phyloP scores from a whole-genome alignment of 2,113 vertebrate species.

The Neofelis nebulosa region DNA sequence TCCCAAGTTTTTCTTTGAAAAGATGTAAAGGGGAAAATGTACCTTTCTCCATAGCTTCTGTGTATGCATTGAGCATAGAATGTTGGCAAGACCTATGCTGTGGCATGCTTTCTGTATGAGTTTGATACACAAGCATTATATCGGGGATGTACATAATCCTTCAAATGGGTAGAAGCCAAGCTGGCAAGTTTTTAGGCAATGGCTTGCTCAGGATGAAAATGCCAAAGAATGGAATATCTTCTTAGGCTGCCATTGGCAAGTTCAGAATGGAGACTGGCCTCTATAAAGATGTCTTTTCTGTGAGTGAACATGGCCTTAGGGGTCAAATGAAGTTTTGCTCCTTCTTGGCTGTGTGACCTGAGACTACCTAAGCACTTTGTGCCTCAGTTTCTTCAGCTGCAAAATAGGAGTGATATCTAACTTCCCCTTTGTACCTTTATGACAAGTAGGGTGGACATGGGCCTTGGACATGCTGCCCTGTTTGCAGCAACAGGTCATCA shows the following conservation, averaged over 20 bases:
- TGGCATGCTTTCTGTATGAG: not conserved
- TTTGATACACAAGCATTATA: not conserved
- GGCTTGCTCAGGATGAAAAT: slow-evolving; percentile 14
- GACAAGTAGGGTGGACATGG: not conserved
- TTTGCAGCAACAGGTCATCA: not conserved
- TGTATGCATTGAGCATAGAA: not conserved
- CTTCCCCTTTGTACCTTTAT: not conserved
- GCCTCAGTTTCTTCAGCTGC: not conserved
- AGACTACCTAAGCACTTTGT: not conserved
- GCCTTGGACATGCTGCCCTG: not conserved
- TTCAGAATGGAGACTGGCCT: slow-evolving; percentile 31
- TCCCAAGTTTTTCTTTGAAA: slow-evolving; percentile 45
- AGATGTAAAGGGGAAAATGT: not conserved
- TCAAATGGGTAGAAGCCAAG: not conserved
- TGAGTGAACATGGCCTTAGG: not conserved
- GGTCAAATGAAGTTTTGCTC: not conserved
- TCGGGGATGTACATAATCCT: not conserved
- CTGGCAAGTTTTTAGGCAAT: not conserved
- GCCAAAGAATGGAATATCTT: slow-evolving; percentile 30
- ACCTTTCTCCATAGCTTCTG: not conserved
- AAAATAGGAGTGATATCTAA: not conserved
- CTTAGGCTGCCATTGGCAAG: slow-evolving; percentile 68
- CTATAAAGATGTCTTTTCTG: not conserved
- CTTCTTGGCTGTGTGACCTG: not conserved
- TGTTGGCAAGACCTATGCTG: not conserved